These are phyloP conservation scores for Spisula subtruncata DNA, from an alignment of 2,888 invertebrate genomes.

Conservation along the genomic window DNA sequence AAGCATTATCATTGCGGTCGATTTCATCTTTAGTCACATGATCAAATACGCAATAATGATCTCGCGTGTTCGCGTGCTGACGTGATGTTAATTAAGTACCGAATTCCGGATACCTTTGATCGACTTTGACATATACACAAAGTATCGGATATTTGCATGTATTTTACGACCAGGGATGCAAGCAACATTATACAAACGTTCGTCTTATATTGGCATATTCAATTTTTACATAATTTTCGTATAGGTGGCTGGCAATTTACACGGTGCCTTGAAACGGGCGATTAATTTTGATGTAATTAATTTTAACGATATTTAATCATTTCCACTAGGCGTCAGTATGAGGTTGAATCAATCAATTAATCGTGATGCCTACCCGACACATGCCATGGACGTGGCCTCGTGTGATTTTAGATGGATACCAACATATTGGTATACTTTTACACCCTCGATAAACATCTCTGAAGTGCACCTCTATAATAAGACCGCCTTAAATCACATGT, in stretches of 20 bases:
- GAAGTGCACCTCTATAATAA: no score
- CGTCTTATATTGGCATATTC: slow-evolving; percentile 6
- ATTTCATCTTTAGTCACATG: neutral
- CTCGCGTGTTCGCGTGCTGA: neutral
- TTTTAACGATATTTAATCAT: slow-evolving; percentile 49
- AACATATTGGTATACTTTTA: neutral
- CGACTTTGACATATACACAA: neutral
- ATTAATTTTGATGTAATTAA: slow-evolving; percentile 32
- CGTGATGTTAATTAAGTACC: slow-evolving; percentile 11
- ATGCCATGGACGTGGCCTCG: neutral
- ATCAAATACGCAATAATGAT: neutral
- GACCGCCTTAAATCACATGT: no score
- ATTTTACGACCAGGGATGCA: neutral
- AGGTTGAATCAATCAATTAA: slow-evolving; percentile 22
- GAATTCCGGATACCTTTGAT: neutral
- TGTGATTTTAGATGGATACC: neutral
- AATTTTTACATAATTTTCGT: neutral
- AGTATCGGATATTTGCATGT: neutral
- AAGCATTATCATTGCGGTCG: neutral
- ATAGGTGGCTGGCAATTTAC: neutral
- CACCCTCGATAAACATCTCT: no score
- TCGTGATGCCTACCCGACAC: slow-evolving; percentile 32
- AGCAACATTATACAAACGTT: neutral
- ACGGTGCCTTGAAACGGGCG: neutral
- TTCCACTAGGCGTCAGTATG: slow-evolving; percentile 28